Evolutionary conservation across 2,888 invertebrate species (phyloP).

Genomic region (Watsonalla binaria): DNA sequence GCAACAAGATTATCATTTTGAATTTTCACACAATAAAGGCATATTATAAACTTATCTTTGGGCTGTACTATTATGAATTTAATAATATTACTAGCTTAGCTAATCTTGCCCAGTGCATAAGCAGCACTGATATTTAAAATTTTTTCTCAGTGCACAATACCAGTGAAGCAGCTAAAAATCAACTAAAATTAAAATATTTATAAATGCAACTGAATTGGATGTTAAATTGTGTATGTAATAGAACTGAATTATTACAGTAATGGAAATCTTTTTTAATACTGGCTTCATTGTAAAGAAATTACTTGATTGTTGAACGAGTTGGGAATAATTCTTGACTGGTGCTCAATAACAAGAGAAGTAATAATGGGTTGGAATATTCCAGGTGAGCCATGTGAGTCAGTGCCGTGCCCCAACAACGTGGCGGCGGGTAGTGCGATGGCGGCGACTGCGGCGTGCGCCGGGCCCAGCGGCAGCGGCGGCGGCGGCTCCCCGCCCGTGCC

Average conservation of each 20-base stretch:
- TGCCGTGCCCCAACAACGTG: conserved; percentile 84
- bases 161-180: too few relatives aligned
- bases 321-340: background rate
- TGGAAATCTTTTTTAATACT: background rate
- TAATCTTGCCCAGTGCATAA: too few relatives aligned
- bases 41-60: too few relatives aligned
- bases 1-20: too few relatives aligned
- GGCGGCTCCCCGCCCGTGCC: conserved; percentile 76
- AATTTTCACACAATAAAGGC: too few relatives aligned
- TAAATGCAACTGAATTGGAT: background rate
- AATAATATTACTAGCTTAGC: too few relatives aligned
- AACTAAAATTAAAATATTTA: too few relatives aligned
- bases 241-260: background rate
- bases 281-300: too few relatives aligned
- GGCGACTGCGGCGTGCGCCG: conserved; percentile 68
- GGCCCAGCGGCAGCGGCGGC: conserved; percentile 75
- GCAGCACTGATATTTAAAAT: too few relatives aligned
- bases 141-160: too few relatives aligned
- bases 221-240: background rate
- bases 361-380: conserved; percentile 28
- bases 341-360: too few relatives aligned
- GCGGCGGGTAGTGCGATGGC: conserved; percentile 72
- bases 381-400: conserved; percentile 89
- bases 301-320: background rate
- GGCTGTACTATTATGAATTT: too few relatives aligned